Evolutionary conservation across 2,888 invertebrate species (phyloP).

Genomic region (Lacanobia wlatinum): DNA sequence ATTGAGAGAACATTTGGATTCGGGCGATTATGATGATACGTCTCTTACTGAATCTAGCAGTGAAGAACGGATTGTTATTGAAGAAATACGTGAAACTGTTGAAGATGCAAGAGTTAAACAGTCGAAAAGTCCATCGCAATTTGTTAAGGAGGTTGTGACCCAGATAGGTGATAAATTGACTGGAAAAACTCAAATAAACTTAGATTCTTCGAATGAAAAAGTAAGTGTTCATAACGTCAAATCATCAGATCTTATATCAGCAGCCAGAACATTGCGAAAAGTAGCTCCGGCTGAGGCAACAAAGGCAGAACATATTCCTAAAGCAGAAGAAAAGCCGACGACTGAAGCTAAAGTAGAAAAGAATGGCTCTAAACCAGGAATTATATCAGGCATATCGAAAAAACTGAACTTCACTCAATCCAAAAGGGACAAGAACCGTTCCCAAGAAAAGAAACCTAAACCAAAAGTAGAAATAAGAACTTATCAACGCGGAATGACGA

Average conservation of each 20-base stretch:
- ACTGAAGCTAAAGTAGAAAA: constrained; percentile 64
- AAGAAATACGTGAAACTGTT: constrained; percentile 70
- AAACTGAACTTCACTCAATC: constrained; percentile 84
- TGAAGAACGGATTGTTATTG: constrained; percentile 81
- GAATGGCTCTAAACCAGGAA: constrained; percentile 75
- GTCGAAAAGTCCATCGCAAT: constrained; percentile 78
- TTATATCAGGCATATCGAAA: constrained; percentile 83
- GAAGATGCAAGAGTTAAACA: constrained; percentile 69
- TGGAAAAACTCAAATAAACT: constrained; percentile 68
- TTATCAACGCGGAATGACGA: constrained; percentile 82
- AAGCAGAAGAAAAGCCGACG: constrained; percentile 28
- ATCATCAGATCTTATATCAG: constrained; percentile 79
- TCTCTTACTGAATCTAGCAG: constrained; percentile 86
- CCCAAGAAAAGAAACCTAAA: constrained; percentile 74
- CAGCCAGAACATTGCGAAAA: constrained; percentile 79
- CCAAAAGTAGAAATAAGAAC: constrained; percentile 86
- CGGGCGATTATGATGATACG: constrained; percentile 84
- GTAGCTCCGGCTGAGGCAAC: constrained; percentile 64
- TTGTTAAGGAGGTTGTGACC: constrained; percentile 76
- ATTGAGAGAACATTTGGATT: constrained; percentile 84
- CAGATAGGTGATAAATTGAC: constrained; percentile 78
- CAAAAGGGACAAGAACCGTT: constrained; percentile 78
- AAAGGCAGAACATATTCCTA: constrained; percentile 31
- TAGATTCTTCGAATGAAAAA: constrained; percentile 72
- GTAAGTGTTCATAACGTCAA: constrained; percentile 81